Percentiles rank a stretch among this genome's conserved stretches.
These are phyloP conservation scores for Thaumetopoea pityocampa DNA, from an alignment of 1,140 invertebrate species.

Conservation along the genomic window DNA sequence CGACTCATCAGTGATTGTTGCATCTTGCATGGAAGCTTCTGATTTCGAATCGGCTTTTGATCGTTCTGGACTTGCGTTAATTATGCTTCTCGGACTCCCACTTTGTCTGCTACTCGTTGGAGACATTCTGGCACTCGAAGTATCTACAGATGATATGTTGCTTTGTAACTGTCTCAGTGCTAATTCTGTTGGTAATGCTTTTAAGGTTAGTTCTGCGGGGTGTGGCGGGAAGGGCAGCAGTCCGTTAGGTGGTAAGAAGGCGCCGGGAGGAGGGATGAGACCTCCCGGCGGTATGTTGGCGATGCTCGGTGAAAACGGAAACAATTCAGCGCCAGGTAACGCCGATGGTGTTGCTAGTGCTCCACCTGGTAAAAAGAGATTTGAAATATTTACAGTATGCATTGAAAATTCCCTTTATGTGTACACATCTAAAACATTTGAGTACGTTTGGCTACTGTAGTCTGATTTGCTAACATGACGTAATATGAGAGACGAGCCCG, in stretches of 20 bases:
- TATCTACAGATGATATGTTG: constrained; percentile 65
- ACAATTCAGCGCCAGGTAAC: constrained; percentile 71
- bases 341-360: constrained; percentile 61
- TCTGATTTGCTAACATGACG: constrained; percentile 59
- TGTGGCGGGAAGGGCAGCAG: constrained; percentile 67
- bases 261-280: constrained; percentile 71
- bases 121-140: constrained; percentile 70
- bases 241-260: constrained; percentile 65
- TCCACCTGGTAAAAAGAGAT: constrained; percentile 65
- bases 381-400: constrained; percentile 30
- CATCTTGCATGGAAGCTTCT: constrained; percentile 79
- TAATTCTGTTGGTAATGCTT: constrained; percentile 56
- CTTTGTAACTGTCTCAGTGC: constrained; percentile 67
- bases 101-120: constrained; percentile 76
- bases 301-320: constrained; percentile 68
- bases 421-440: constrained; percentile 20
- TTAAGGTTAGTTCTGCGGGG: constrained; percentile 63
- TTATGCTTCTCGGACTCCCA: constrained; percentile 69
- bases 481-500: constrained; percentile 69
- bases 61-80: constrained; percentile 66
- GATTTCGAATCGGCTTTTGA: constrained; percentile 75
- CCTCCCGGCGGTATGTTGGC: constrained; percentile 69
- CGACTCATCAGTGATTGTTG: constrained; percentile 78
- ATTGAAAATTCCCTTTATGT: no score
- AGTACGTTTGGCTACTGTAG: constrained; percentile 6